Conservation (phyloP, 2,113 vertebrate species). For the Lophura nycthemera region DNA sequence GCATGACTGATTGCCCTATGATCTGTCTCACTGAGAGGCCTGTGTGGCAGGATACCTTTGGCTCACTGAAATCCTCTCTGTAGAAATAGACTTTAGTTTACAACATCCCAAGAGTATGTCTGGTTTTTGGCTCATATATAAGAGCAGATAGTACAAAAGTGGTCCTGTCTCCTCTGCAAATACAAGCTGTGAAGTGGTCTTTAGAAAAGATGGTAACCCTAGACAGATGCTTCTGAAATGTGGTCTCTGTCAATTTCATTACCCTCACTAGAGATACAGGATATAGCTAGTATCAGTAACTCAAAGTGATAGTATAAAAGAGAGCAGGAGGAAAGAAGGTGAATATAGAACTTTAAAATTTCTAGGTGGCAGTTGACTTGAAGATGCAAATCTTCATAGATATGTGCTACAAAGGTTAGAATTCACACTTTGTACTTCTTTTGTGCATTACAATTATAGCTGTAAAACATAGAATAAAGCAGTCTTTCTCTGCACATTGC, state of each 20-base stretch:
- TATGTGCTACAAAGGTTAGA: not conserved
- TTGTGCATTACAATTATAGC: not conserved
- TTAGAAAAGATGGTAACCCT: not conserved
- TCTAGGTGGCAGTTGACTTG: not conserved
- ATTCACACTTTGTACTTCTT: not conserved
- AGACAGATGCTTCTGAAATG: not conserved
- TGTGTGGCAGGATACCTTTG: not conserved
- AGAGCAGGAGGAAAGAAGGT: not conserved
- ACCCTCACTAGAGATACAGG: not conserved
- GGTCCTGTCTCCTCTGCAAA: not conserved
- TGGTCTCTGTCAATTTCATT: not conserved
- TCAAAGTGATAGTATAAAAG: accelerated
- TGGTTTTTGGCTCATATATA: not conserved
- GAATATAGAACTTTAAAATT: not conserved
- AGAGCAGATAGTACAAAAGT: not conserved
- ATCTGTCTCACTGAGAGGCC: not conserved
- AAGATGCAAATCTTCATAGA: not conserved
- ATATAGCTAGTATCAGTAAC: not conserved
- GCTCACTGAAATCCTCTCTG: not conserved
- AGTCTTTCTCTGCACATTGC: not conserved
- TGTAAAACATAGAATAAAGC: not conserved
- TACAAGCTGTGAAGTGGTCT: not conserved
- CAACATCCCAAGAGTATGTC: too few species aligned
- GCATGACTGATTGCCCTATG: accelerated
- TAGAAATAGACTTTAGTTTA: not conserved